Base-by-base conservation (phyloP, 2,113 vertebrate species). In the Calyptommatus sinebrachiatus region DNA sequence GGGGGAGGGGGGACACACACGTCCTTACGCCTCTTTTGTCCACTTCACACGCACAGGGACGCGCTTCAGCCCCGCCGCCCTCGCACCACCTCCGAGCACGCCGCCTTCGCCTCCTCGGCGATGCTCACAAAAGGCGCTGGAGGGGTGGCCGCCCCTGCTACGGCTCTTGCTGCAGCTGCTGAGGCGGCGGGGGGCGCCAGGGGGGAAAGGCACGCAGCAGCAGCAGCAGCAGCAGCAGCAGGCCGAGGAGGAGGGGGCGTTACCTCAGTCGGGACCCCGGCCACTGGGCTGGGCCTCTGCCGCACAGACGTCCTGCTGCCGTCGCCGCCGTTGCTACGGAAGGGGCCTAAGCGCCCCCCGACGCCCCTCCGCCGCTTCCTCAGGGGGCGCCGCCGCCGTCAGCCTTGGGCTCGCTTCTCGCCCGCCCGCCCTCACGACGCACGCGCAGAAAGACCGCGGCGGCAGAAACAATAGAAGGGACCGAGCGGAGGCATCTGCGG, bases 211-310 rank as follows among this genome's bases (percentile, higher is more conserved):
- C 53, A 18, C 4, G 53, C 53, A 57, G 53, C 50, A 50, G 50
- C 50, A 50, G 50, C n/a, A n/a, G n/a, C n/a, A n/a, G n/a, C n/a
- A 4, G 53, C 53, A 57, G 53, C 50, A 50, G 50, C 50, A 50
- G 50, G 50, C 50, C 50, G 50, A 50, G 50, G 16, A 41, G 2
- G 26, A 46, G 77, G 69, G n/a, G 57, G 71, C 71, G 48, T 81
- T 69, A 68, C 65, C 72, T 74, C 63, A 21, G 79, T 28, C 50
- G 79, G 71, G 65, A 10, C 65, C 63, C 72, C 61, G 79, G 14
- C 1, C 18, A 35, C n/a, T 18, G 45, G 31, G 60, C 12, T 7
- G n/a, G 29, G 72, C 53, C 28, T 35, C 20, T 21, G 48, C n/a
- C 68, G 35, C 77, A 35, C 29, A 69, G 12, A 29, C 8, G 28